A percentile compares a stretch with the other conserved stretches of the same genome.
phyloP scores from a whole-genome alignment of 1,140 invertebrate genomes.

The Lepidurus packardi region DNA sequence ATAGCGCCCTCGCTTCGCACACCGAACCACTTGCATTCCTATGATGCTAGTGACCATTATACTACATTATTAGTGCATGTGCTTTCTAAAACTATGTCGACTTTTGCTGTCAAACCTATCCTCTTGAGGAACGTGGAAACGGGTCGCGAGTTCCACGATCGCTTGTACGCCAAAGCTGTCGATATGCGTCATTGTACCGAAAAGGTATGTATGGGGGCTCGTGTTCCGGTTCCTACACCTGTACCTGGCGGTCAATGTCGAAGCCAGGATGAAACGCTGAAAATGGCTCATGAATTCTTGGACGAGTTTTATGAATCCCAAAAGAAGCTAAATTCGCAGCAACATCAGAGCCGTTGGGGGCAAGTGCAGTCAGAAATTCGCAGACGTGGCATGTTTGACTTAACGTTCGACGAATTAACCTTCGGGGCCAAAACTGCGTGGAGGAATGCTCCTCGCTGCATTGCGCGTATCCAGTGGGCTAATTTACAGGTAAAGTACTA shows the following conservation, averaged over 20 bases:
- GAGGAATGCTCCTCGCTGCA: slow-evolving; percentile 51
- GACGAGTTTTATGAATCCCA: slow-evolving; percentile 4
- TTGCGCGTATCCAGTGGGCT: slow-evolving; percentile 52
- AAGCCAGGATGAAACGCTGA: not conserved
- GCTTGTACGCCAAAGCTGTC: not conserved
- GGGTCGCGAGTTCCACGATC: not conserved
- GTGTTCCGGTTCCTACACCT: not conserved
- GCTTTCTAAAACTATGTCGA: not conserved
- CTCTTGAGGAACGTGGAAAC: not conserved
- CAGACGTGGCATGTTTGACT: slow-evolving; percentile 46
- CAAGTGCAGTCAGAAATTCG: slow-evolving; percentile 60
- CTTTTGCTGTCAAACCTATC: not conserved
- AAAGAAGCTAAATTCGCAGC: not conserved
- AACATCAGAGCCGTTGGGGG: slow-evolving; percentile 55
- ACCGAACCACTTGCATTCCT: not conserved
- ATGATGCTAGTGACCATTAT: not conserved
- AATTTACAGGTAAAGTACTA: slow-evolving; percentile 46
- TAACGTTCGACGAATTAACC: slow-evolving; percentile 47
- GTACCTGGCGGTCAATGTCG: slow-evolving; percentile 1
- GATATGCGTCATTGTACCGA: not conserved
- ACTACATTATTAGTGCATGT: too few species aligned
- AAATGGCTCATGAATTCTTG: not conserved
- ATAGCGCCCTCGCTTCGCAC: too few species aligned
- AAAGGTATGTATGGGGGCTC: not conserved
- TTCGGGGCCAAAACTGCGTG: slow-evolving; percentile 51